Evolutionary conservation across 2,888 invertebrate genomes (phyloP), one percentile per base, ranked within the genome.

Genomic region (Aspidiotus destructor): DNA sequence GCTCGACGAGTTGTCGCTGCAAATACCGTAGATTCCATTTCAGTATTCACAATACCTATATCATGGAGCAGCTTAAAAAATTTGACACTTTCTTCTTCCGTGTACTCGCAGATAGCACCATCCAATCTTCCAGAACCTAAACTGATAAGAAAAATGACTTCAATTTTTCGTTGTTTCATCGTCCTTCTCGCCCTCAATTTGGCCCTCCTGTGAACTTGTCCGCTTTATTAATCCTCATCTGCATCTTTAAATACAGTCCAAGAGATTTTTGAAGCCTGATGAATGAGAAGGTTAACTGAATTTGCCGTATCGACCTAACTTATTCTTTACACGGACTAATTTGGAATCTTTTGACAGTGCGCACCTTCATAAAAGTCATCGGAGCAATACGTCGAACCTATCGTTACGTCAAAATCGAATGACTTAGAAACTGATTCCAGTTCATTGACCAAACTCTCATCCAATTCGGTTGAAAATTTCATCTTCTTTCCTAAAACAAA

Each of bases 331-430:
- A n/a, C n/a, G 28, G 28, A 5, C 28, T 28, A 28, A 1, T 5
- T 28, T 28, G 2, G 28, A 28, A 28, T 3, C 5, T 5, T 28
- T 28, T 28, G 2, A 48, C n/a, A n/a, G 7, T 40, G 69, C 74
- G 72, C 77, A 87, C 90, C 95, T 84, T 99, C 98, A 77, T 98
- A 99, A 77, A 99, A 99, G 78, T 98, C 98, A 76, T 92, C 88
- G 9, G 97, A 91, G 79, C 97, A 96, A 85, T 97, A 87, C 0
- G 98, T 99, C 76, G 88, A 92, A 61, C 98, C 99, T 62, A 84
- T 83, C 53, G 92, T 84, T 0, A 91, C 92, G 68, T 92, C 88
- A 76, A 91, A 93, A 0, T 90, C 90, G 76, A 92, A 89, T 74
- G 82, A 82, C 74, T 86, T 85, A 0, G 88, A 83, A 70, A 93